Conservation (phyloP, 2,888 invertebrate species). For the Erebia epiphron region DNA sequence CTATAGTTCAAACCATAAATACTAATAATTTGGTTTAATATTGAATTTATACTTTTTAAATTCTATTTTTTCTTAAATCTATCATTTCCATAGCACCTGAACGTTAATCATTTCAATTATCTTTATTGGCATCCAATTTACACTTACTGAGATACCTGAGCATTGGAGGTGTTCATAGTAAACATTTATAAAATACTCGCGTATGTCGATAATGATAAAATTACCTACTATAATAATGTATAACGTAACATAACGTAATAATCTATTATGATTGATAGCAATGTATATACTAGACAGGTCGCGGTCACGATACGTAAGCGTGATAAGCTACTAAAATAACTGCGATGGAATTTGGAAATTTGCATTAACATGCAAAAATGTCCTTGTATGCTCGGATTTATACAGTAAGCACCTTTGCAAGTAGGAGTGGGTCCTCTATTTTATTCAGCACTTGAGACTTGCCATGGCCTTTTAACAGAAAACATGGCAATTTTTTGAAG, state of each 20-base stretch:
- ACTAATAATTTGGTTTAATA: no score
- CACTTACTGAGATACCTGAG: conserved; percentile 6
- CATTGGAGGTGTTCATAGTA: no score
- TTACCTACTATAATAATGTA: not conserved
- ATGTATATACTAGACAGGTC: not conserved
- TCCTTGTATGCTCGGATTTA: no score
- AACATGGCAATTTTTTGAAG: no score
- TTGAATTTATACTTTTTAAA: no score
- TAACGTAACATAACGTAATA: conserved; percentile 10
- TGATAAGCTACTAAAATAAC: conserved; percentile 4
- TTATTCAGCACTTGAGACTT: no score
- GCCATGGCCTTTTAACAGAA: no score
- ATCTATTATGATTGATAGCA: not conserved
- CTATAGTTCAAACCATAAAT: no score
- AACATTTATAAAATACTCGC: not conserved
- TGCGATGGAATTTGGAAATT: not conserved
- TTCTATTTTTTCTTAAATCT: not conserved
- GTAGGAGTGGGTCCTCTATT: no score
- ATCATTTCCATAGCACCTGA: not conserved
- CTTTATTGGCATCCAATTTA: conserved; percentile 9
- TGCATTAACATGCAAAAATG: not conserved
- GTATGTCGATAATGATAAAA: not conserved
- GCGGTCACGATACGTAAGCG: not conserved
- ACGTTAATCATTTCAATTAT: not conserved
- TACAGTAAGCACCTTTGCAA: no score